Evolutionary conservation across 2,888 invertebrate genomes (phyloP).

Genomic region (Mesochorus sp.): DNA sequence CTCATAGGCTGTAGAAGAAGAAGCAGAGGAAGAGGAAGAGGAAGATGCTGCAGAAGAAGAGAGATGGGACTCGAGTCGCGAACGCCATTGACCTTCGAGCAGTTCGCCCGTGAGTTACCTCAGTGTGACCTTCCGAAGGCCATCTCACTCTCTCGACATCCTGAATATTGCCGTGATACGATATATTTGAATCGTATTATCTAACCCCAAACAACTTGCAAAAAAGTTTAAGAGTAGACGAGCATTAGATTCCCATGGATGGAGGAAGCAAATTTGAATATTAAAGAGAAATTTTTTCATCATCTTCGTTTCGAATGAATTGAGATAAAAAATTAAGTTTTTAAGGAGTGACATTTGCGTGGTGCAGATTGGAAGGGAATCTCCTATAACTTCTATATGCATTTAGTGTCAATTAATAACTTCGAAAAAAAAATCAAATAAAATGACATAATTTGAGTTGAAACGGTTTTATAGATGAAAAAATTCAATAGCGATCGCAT

Average conservation of each 20-base stretch:
- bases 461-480: too few species aligned
- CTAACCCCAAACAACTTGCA: constrained; percentile 3
- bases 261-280: background rate
- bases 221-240: too few species aligned
- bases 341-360: too few species aligned
- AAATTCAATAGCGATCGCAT: too few species aligned
- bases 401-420: too few species aligned
- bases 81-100: constrained; percentile 61
- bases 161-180: constrained; percentile 34
- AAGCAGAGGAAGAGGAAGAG: background rate
- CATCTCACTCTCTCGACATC: constrained; percentile 28
- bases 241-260: background rate
- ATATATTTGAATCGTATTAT: constrained; percentile 51
- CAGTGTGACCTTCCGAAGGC: constrained; percentile 50
- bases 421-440: too few species aligned
- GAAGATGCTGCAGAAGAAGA: constrained; percentile 3
- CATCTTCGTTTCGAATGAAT: too few species aligned
- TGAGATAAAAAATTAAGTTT: too few species aligned
- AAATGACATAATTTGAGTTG: too few species aligned
- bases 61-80: constrained; percentile 32
- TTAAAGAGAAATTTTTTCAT: background rate
- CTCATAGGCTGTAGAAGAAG: too few species aligned
- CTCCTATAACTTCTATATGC: too few species aligned
- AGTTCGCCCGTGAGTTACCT: constrained; percentile 55
- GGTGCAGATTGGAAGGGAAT: too few species aligned